phyloP scores from a whole-genome alignment of 2,113 vertebrate species.

The Tiliqua scincoides region DNA sequence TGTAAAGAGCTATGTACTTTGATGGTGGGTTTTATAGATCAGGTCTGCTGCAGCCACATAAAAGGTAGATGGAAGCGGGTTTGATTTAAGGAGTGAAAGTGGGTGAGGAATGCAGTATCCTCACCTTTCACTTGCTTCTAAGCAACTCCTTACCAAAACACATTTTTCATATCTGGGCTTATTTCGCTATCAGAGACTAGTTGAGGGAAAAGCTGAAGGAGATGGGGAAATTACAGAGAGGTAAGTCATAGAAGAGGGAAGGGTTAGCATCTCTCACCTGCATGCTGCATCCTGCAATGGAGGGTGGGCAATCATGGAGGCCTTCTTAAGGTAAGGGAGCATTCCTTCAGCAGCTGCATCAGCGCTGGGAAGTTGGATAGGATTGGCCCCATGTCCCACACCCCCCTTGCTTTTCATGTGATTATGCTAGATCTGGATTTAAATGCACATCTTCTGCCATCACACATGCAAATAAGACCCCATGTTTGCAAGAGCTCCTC shows the following conservation, averaged over 20 bases:
- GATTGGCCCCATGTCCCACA: too few species aligned
- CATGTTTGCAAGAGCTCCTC: neutral
- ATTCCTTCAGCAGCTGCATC: too few species aligned
- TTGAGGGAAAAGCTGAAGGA: too few species aligned
- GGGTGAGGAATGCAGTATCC: neutral
- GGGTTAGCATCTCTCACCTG: neutral
- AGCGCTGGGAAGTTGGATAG: too few species aligned
- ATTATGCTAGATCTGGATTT: neutral
- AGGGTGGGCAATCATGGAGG: too few species aligned
- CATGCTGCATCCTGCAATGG: too few species aligned
- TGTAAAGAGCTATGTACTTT: too few species aligned
- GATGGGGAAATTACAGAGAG: too few species aligned
- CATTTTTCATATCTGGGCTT: neutral
- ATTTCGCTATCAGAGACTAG: neutral
- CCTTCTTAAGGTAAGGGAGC: too few species aligned
- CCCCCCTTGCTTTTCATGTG: neutral
- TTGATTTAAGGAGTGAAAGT: neutral
- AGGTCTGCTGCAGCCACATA: neutral
- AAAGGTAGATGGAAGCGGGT: neutral
- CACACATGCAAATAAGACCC: neutral
- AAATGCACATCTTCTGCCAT: neutral
- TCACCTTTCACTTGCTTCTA: neutral
- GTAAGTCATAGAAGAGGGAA: neutral
- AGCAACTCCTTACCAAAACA: neutral
- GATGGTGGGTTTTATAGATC: too few species aligned